A percentile compares a stretch with the other conserved stretches of the same genome.
Conservation (phyloP, 2,888 invertebrate genomes). For the Poecilobothrus nobilitatus region DNA sequence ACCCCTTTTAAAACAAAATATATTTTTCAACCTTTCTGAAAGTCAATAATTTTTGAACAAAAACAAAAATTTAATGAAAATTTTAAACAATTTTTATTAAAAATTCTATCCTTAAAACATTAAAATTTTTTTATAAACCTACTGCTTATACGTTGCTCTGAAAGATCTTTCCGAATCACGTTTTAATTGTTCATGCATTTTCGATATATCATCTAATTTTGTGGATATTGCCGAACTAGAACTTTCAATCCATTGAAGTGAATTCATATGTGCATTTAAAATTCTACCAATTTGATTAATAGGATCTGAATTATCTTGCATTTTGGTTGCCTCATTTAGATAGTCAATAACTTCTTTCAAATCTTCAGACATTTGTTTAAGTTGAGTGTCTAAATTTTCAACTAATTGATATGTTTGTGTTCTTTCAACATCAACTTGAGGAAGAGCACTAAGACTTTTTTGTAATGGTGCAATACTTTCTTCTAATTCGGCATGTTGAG, state of each 20-base stretch:
- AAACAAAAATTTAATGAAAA: no score
- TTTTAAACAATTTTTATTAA: no score
- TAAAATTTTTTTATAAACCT: neutral
- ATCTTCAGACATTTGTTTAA: slow-evolving; percentile 92
- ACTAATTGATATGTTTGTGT: slow-evolving; percentile 86
- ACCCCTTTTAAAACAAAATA: no score
- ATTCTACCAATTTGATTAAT: slow-evolving; percentile 89
- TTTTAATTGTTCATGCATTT: slow-evolving; percentile 67
- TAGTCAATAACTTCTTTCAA: slow-evolving; percentile 92
- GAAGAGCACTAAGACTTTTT: slow-evolving; percentile 60
- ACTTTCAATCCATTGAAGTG: slow-evolving; percentile 88
- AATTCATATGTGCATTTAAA: slow-evolving; percentile 92
- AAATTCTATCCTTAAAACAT: no score
- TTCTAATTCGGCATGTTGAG: slow-evolving; percentile 88
- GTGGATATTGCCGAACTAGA: slow-evolving; percentile 68
- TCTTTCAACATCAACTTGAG: slow-evolving; percentile 75
- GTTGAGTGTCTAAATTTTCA: slow-evolving; percentile 82
- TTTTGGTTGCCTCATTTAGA: slow-evolving; percentile 78
- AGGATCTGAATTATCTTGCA: slow-evolving; percentile 77
- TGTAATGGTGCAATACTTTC: slow-evolving; percentile 79
- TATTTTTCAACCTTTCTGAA: no score
- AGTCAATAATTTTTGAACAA: no score
- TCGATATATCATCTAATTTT: slow-evolving; percentile 72
- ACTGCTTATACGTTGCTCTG: slow-evolving; percentile 49
- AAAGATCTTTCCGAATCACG: slow-evolving; percentile 66